Evolutionary conservation across 2,797 vertebrate species (phyloP), one percentile per base, ranked within the genome.

Genomic region (Chelmon rostratus): DNA sequence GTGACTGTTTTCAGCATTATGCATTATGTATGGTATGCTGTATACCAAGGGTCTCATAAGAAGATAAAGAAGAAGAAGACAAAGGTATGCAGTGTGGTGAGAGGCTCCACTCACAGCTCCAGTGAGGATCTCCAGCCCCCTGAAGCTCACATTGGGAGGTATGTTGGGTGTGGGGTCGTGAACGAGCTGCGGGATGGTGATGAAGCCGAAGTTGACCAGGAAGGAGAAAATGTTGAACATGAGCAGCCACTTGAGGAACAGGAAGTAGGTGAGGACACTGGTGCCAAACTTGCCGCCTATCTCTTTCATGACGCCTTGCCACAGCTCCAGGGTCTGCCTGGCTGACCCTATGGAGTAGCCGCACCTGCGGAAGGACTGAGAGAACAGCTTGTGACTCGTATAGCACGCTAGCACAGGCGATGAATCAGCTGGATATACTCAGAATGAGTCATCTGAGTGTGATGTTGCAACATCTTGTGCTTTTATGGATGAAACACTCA

Each of bases 171-270:
- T 65, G 8, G 10, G 68, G 66, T 91, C 78, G 40, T 90, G 86
- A 6, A 96, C 68, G 0, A 98, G 94, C 89, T 97, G 95, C 0
- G 98, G 98, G 79, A 99, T 85, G 71, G 96, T 93, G 89, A 99
- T 96, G 80, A 99, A 99, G 86, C 97, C 90, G 75, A 99, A 98
- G 94, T 97, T 99, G 89, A 99, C 82, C 62, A 99, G 73, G 91
- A 99, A 97, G 0, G 96, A 97, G 93, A 98, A 96, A 62, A 98
- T 28, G 89, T 99, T 99, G 87, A 99, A 97, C 91, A 95, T 93
- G 78, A 99, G 92, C 57, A 99, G 94, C 98, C 98, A 99, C 63
- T 93, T 97, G 78, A 99, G 94, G 86, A 99, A 99, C 68, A 94
- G 77, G 83, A 99, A 99, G 70, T 99, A 99, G 71, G 97, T 96